These are phyloP conservation scores for Proterorhinus semilunaris DNA, from an alignment of 2,113 vertebrate genomes.

Conservation along the genomic window DNA sequence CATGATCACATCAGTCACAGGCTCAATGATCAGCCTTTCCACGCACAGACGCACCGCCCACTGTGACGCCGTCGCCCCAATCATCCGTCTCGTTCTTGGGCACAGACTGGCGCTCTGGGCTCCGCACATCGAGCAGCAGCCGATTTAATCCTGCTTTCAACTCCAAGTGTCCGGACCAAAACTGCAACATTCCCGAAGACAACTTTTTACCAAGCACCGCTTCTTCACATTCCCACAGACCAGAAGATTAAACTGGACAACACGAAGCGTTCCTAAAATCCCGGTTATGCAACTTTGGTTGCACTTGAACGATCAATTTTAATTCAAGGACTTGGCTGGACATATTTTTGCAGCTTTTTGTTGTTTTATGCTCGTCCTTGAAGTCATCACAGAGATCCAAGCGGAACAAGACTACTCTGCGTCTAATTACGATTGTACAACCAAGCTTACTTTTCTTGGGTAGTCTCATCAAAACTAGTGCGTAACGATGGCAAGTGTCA, in stretches of 20 bases:
- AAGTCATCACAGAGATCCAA: conserved; percentile 12
- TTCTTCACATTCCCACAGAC: conserved; percentile 39
- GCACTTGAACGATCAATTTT: conserved; percentile 57
- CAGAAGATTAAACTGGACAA: conserved; percentile 40
- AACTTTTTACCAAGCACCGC: conserved; percentile 26
- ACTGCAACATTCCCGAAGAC: conserved; percentile 64
- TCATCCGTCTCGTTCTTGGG: conserved; percentile 46
- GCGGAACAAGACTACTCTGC: conserved; percentile 4
- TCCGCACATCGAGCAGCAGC: conserved; percentile 47
- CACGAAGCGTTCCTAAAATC: conserved; percentile 48
- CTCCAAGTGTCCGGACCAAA: conserved; percentile 53
- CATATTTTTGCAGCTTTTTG: conserved; percentile 1
- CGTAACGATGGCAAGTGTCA: conserved; percentile 84
- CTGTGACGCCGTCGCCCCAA: conserved; percentile 61
- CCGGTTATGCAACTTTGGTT: conserved; percentile 50
- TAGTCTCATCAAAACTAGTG: conserved; percentile 35
- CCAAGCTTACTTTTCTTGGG: conserved; percentile 20
- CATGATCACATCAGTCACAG: not conserved
- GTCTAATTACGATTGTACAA: conserved; percentile 35
- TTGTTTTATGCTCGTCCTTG: not conserved
- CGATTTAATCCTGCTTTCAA: conserved; percentile 41
- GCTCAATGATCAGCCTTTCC: conserved; percentile 27
- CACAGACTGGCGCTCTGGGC: conserved; percentile 56
- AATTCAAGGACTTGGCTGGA: conserved; percentile 56
- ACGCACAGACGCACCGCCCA: conserved; percentile 58